Evolutionary conservation across 2,888 invertebrate species (phyloP).

Genomic region (Amblyteles armatorius): DNA sequence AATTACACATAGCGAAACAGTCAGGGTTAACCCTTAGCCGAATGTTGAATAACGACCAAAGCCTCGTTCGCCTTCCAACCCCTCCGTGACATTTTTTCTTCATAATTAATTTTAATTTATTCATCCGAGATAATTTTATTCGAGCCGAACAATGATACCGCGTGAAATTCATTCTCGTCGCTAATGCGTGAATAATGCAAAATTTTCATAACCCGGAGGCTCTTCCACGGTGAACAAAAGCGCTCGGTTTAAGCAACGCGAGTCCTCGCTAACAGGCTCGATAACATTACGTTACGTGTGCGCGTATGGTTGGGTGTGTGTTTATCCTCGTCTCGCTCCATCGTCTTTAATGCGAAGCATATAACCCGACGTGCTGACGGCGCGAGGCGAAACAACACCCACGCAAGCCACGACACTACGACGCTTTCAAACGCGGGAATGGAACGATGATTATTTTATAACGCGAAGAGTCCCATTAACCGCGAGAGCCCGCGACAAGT

Average conservation of each 20-base stretch:
- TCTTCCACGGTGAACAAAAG: neutral
- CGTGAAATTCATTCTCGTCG: neutral
- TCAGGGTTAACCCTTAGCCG: neutral
- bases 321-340: neutral
- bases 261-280: neutral
- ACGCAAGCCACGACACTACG: neutral
- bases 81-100: neutral
- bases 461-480: conserved; percentile 18
- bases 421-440: conserved; percentile 7
- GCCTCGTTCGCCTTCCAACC: neutral
- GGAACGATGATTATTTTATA: conserved; percentile 41
- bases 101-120: neutral
- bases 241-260: neutral
- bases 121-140: neutral
- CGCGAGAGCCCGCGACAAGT: conserved; percentile 40
- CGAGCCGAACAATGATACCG: neutral
- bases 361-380: conserved; percentile 6
- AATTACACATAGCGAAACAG: neutral
- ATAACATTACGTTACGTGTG: neutral
- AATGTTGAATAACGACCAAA: neutral
- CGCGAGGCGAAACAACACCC: conserved; percentile 60
- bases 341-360: conserved; percentile 26
- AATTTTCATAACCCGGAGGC: conserved; percentile 1
- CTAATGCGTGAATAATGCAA: neutral
- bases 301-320: neutral